These are phyloP conservation scores for Apolygus lucorum DNA, from an alignment of 1,140 invertebrate genomes.

Conservation along the genomic window DNA sequence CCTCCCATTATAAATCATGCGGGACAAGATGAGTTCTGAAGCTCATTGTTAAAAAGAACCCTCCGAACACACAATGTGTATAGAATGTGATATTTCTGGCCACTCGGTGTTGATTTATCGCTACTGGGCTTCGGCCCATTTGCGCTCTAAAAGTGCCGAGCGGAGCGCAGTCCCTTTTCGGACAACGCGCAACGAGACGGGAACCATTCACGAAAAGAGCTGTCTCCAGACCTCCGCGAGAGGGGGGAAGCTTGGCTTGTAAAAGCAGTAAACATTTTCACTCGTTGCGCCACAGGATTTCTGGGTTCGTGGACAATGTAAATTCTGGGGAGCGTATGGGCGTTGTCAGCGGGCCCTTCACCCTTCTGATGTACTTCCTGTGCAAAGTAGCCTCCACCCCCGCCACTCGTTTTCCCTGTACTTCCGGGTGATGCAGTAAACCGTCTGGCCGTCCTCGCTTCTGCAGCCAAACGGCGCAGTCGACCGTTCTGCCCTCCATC, in stretches of 20 bases:
- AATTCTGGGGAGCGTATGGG: neutral
- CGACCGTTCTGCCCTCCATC: neutral
- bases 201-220: no score
- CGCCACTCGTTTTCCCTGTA: neutral
- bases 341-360: neutral
- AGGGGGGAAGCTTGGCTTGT: no score
- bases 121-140: neutral
- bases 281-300: neutral
- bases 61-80: neutral
- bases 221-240: no score
- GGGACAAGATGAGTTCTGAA: neutral
- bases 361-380: neutral
- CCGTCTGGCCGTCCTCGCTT: neutral
- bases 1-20: neutral
- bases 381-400: neutral
- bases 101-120: neutral
- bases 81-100: neutral
- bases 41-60: neutral
- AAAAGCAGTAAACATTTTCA: no score
- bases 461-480: neutral
- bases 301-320: neutral
- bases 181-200: no score
- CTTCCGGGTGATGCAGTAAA: neutral
- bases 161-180: no score
- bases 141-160: neutral